Evolutionary conservation across 2,113 vertebrate species (phyloP).

Genomic region (Butorides virescens): DNA sequence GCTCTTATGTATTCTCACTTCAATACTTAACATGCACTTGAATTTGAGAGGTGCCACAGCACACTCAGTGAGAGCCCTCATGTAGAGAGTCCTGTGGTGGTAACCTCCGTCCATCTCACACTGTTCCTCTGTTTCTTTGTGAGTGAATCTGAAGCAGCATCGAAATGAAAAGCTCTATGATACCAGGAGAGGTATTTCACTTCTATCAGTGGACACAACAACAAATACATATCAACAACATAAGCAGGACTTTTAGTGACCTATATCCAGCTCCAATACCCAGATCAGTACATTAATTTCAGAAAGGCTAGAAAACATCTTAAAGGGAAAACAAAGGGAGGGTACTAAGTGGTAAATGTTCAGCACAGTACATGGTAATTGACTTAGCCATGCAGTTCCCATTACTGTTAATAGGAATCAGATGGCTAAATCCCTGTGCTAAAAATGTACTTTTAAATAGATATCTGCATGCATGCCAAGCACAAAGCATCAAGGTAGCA

Average conservation of each 20-base stretch:
- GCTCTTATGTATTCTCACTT: neutral
- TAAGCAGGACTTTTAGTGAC: neutral
- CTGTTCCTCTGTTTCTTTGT: neutral
- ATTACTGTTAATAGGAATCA: slow-evolving; percentile 63
- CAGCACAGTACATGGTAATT: slow-evolving; percentile 20
- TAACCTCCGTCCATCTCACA: neutral
- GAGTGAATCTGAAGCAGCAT: neutral
- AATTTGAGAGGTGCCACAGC: neutral
- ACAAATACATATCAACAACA: neutral
- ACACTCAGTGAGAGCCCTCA: neutral
- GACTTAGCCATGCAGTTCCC: slow-evolving; percentile 30
- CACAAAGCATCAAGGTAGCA: neutral
- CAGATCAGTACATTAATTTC: neutral
- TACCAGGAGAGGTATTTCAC: neutral
- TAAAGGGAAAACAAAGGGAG: slow-evolving; percentile 26
- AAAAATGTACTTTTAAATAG: slow-evolving; percentile 48
- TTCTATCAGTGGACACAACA: neutral
- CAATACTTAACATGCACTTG: neutral
- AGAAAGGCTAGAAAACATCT: neutral
- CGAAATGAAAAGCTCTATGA: neutral
- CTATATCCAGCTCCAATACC: neutral
- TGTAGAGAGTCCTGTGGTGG: neutral
- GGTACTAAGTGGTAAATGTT: neutral
- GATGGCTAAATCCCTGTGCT: slow-evolving; percentile 34
- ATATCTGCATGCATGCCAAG: neutral